phyloP scores from a whole-genome alignment of 2,888 invertebrate genomes.

The Polyploca ridens region DNA sequence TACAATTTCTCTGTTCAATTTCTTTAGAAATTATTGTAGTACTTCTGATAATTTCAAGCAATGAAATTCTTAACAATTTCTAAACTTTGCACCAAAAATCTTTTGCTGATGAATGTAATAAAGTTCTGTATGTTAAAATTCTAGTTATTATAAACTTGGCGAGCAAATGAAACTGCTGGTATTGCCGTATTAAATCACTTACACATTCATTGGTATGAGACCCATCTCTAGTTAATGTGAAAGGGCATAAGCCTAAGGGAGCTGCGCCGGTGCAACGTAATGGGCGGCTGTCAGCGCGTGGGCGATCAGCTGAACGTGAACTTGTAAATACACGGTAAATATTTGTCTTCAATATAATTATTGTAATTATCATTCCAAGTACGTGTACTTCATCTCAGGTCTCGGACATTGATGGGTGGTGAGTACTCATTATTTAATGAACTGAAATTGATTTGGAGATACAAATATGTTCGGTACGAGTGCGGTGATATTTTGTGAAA shows the following conservation, averaged over 20 bases:
- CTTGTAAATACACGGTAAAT: slow-evolving; percentile 73
- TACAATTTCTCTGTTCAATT: no score
- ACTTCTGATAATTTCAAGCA: no score
- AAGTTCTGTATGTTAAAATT: no score
- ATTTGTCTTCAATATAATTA: slow-evolving; percentile 79
- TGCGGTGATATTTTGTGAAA: no score
- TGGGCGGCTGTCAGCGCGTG: slow-evolving; percentile 72
- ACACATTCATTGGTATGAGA: slow-evolving; percentile 29
- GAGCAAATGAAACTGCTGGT: background rate
- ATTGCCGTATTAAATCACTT: slow-evolving; percentile 14
- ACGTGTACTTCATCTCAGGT: background rate
- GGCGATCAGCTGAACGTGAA: slow-evolving; percentile 72
- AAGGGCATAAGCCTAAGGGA: slow-evolving; percentile 57
- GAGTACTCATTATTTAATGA: background rate
- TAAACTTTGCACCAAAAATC: no score
- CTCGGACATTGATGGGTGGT: background rate
- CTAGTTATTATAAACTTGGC: no score
- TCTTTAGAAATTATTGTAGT: background rate
- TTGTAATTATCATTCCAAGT: slow-evolving; percentile 54
- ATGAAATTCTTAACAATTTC: no score
- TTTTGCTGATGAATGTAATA: no score
- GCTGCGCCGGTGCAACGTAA: slow-evolving; percentile 58
- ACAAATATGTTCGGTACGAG: no score
- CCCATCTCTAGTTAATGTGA: slow-evolving; percentile 42
- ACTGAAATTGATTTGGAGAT: background rate